These are phyloP conservation scores for Phortica magna DNA, from an alignment of 2,888 invertebrate species.

Conservation along the genomic window DNA sequence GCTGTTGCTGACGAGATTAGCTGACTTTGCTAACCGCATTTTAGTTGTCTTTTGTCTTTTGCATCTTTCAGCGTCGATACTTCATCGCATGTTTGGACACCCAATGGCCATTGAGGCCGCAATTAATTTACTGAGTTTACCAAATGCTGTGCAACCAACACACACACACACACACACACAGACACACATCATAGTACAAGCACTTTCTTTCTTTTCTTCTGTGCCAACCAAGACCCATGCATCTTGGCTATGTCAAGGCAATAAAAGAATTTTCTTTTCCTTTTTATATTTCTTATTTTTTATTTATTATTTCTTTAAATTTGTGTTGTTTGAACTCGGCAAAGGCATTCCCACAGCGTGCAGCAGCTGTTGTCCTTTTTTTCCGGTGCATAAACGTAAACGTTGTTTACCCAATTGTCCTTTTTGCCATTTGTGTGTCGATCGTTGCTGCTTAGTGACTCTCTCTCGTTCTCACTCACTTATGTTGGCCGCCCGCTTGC, in stretches of 20 bases:
- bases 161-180: neutral
- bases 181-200: neutral
- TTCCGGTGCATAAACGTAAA: neutral
- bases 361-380: slow-evolving; percentile 29
- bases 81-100: neutral
- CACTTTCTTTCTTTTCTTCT: slow-evolving; percentile 1
- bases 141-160: slow-evolving; percentile 10
- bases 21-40: slow-evolving; percentile 1
- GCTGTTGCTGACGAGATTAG: slow-evolving; percentile 3
- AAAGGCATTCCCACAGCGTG: slow-evolving; percentile 10
- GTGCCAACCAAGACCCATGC: neutral
- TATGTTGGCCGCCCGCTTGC: neutral
- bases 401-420: slow-evolving; percentile 26
- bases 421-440: slow-evolving; percentile 13
- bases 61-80: neutral
- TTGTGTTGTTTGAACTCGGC: neutral
- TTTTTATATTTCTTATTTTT: no score
- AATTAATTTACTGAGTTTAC: neutral
- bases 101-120: slow-evolving; percentile 6
- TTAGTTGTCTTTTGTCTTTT: no score
- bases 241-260: neutral
- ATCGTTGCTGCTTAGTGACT: neutral
- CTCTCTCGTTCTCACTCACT: neutral
- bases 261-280: neutral
- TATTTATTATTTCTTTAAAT: no score